Evolutionary conservation across 2,888 invertebrate genomes (phyloP).

Genomic region (Diplazon laetatorius): DNA sequence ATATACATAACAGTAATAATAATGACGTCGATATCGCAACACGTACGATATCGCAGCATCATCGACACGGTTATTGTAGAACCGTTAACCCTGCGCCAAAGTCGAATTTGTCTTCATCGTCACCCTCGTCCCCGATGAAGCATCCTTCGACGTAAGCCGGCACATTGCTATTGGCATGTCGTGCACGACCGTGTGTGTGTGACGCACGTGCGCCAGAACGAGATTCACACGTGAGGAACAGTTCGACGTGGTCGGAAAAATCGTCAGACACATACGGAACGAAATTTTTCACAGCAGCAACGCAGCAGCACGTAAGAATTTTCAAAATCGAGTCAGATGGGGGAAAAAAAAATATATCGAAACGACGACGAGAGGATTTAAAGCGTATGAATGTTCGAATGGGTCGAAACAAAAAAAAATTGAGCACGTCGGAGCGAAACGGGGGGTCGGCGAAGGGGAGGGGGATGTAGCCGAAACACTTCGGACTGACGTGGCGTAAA

Average conservation of each 20-base stretch:
- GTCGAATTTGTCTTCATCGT: slow-evolving; percentile 29
- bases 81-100: background rate
- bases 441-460: background rate
- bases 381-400: slow-evolving; percentile 14
- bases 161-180: slow-evolving; percentile 33
- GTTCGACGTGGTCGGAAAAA: slow-evolving; percentile 22
- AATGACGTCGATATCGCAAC: too few relatives aligned
- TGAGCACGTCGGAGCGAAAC: background rate
- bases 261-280: slow-evolving; percentile 8
- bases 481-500: slow-evolving; percentile 25
- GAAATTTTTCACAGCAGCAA: slow-evolving; percentile 1
- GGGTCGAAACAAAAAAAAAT: slow-evolving; percentile 11
- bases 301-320: slow-evolving; percentile 10
- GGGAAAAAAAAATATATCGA: too few relatives aligned
- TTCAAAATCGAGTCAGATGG: slow-evolving; percentile 7
- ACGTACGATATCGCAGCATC: background rate
- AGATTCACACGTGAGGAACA: slow-evolving; percentile 19
- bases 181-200: background rate
- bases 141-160: slow-evolving; percentile 34
- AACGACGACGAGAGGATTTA: slow-evolving; percentile 2
- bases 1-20: too few relatives aligned
- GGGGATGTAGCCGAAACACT: slow-evolving; percentile 24
- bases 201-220: background rate
- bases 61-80: slow-evolving; percentile 24
- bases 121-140: slow-evolving; percentile 29